phyloP scores from a whole-genome alignment of 2,113 vertebrate genomes.

The Grus americana region DNA sequence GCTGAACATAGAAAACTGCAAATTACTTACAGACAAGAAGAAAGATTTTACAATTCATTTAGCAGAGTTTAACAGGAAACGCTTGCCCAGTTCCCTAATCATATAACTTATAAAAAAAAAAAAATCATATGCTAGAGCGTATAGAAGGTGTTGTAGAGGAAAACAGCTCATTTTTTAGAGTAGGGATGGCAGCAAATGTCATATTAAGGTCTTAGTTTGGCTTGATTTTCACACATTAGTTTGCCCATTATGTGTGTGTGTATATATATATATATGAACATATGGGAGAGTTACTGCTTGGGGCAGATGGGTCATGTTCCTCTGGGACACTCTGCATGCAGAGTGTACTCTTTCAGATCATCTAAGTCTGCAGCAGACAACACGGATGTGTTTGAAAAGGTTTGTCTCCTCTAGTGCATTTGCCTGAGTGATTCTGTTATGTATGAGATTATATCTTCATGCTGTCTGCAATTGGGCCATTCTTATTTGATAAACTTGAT shows the following conservation, averaged over 20 bases:
- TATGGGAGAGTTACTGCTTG: background rate
- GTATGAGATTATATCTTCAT: background rate
- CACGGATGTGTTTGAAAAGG: background rate
- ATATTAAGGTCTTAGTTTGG: background rate
- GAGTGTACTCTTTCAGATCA: background rate
- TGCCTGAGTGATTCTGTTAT: background rate
- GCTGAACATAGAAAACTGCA: background rate
- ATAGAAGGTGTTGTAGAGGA: background rate
- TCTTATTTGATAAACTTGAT: background rate
- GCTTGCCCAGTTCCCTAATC: background rate
- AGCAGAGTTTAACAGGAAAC: background rate
- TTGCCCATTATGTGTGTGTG: background rate
- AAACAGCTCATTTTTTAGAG: background rate
- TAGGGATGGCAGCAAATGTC: background rate
- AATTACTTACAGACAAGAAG: background rate
- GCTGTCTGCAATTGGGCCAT: background rate
- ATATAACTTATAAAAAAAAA: background rate
- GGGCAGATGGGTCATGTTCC: slow-evolving; percentile 51
- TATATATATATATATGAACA: background rate
- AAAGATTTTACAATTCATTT: background rate
- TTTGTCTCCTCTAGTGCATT: background rate
- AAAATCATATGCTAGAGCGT: background rate
- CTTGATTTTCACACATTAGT: slow-evolving; percentile 16
- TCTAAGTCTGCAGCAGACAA: background rate
- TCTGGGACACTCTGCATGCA: background rate